phyloP scores from a whole-genome alignment of 2,888 invertebrate genomes.

The Nysson spinosus region DNA sequence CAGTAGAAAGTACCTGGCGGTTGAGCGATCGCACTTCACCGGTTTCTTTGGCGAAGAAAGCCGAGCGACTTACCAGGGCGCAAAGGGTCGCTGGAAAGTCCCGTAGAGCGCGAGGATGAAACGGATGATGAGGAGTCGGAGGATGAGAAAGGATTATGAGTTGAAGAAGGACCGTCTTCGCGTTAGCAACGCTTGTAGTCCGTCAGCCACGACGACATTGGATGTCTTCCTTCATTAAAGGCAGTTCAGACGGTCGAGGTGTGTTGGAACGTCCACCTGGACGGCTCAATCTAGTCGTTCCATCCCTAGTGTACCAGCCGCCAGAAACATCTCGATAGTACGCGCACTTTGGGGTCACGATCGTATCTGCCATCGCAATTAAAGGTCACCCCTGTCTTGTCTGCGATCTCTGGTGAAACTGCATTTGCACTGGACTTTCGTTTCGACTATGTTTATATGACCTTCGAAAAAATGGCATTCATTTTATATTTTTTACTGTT shows the following conservation, averaged over 20 bases:
- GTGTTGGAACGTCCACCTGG: conserved; percentile 58
- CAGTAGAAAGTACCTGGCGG: conserved; percentile 55
- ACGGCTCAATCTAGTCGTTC: conserved; percentile 61
- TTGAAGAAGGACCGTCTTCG: conserved; percentile 45
- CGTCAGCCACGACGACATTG: conserved; percentile 57
- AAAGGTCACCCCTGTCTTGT: conserved; percentile 49
- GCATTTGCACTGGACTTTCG: not conserved
- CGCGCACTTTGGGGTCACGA: conserved; percentile 29
- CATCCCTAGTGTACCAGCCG: too few relatives aligned
- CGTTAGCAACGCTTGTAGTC: conserved; percentile 68
- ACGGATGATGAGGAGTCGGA: conserved; percentile 20
- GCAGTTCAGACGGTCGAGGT: conserved; percentile 56
- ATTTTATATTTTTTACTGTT: too few relatives aligned
- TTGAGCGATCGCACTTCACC: conserved; percentile 45
- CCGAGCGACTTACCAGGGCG: conserved; percentile 18
- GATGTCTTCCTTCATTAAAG: conserved; percentile 66
- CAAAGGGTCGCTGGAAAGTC: conserved; percentile 46
- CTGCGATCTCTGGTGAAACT: conserved; percentile 17
- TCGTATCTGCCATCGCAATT: conserved; percentile 47
- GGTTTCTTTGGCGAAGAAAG: conserved; percentile 53
- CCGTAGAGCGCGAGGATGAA: conserved; percentile 20
- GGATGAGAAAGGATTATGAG: conserved; percentile 17
- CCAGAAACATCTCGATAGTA: conserved; percentile 42
- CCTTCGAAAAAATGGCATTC: not conserved
- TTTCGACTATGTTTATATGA: not conserved